Evolutionary conservation across 2,113 vertebrate genomes (phyloP), one percentile per base, ranked within the genome.

Genomic region (Pyrgilauda ruficollis): DNA sequence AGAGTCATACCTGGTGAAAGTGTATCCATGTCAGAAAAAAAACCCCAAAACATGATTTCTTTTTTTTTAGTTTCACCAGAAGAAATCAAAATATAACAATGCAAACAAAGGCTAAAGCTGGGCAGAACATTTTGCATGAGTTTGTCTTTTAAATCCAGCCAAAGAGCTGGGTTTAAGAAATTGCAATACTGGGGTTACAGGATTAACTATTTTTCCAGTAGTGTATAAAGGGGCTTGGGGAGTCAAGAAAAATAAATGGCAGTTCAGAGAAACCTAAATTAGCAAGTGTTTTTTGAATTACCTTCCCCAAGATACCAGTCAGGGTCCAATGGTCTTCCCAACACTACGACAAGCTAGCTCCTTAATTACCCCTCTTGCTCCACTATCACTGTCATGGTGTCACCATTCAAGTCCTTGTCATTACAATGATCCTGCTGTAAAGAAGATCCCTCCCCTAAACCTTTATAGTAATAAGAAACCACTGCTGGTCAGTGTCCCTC

Each of bases 181-280:
- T 49, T 4, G 18, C 28, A 35, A 8, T 20, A 53, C 0, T 56
- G 16, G 5, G 11, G 1, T n/a, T n/a, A n/a, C 9, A 31, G 15
- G 9, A 35, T 55, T 67, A 67, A 27, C 15, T 24, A 2, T 53
- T 80, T 93, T 73, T 74, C 28, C 15, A 39, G 16, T 18, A 26
- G 18, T 15, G 27, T 50, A 53, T 68, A 67, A 92, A 79, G 33
- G 6, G 10, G 6, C 6, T 15, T 33, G 9, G 5, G 11, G 13
- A 61, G 10, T 55, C 19, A 84, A 35, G 8, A 3, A 68, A 88
- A 83, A 76, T 41, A 92, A 81, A 35, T 6, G 8, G 7, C 27
- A 33, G 21, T 50, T 75, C 30, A 89, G 64, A 58, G 30, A 78
- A 93, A 94, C 2, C 6, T 37, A 35, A 66, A 70, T 41, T 56